A percentile compares a stretch with the other conserved stretches of the same genome.
These are phyloP conservation scores for Pterois miles DNA, from an alignment of 2,797 vertebrate genomes.

Conservation along the genomic window DNA sequence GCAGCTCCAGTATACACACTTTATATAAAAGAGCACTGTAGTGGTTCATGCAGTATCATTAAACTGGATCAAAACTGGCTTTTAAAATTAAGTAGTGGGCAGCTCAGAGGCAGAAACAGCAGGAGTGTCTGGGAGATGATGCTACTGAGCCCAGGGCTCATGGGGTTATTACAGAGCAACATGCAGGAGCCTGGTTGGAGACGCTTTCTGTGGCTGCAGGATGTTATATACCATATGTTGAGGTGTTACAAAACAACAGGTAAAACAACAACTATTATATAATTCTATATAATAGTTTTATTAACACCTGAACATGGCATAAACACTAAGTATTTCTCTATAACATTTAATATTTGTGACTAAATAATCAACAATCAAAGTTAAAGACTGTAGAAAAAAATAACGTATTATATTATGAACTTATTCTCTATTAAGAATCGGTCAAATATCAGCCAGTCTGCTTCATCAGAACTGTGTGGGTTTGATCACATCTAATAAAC, in stretches of 20 bases:
- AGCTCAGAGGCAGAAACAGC: constrained; percentile 18
- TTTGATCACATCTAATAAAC: not conserved
- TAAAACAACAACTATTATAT: not conserved
- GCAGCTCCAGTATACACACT: not conserved
- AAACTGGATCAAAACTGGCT: not conserved
- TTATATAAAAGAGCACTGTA: not conserved
- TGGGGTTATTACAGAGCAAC: constrained; percentile 23
- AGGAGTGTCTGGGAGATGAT: constrained; percentile 39
- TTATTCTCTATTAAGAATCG: not conserved
- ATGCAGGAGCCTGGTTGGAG: constrained; percentile 19
- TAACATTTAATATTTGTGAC: not conserved
- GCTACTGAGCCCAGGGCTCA: constrained; percentile 37
- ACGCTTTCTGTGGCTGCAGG: constrained; percentile 15
- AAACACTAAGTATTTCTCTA: not conserved
- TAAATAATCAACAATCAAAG: not conserved
- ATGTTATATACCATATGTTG: not conserved
- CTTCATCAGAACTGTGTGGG: not conserved
- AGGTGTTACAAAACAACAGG: constrained; percentile 16
- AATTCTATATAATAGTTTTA: not conserved
- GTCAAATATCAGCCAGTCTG: not conserved
- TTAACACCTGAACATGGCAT: not conserved
- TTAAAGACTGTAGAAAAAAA: not conserved
- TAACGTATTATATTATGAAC: not conserved
- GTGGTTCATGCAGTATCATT: constrained; percentile 17
- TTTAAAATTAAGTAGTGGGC: constrained; percentile 27